These are phyloP conservation scores for Rhinatrema bivittatum DNA, from an alignment of 2,797 vertebrate genomes.

Conservation along the genomic window DNA sequence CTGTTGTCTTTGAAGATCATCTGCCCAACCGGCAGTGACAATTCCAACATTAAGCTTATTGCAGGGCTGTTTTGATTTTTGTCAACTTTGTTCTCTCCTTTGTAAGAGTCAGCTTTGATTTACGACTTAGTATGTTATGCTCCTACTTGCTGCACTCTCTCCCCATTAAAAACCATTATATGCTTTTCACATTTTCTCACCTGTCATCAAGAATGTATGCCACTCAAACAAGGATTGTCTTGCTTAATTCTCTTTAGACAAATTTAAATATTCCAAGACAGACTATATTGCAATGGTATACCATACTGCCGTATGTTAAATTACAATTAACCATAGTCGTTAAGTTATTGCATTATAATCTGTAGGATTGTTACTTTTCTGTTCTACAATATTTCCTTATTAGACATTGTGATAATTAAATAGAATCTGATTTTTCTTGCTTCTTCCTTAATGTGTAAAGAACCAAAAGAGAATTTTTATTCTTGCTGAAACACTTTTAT, in stretches of 20 bases:
- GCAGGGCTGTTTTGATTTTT: conserved; percentile 27
- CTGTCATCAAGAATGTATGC: not conserved
- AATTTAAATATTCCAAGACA: too few relatives aligned
- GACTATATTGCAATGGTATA: too few relatives aligned
- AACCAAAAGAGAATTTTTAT: too few relatives aligned
- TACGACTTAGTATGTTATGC: conserved; percentile 1
- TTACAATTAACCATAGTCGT: too few relatives aligned
- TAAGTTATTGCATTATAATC: too few relatives aligned
- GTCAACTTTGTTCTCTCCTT: conserved; percentile 32
- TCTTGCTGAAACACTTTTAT: too few relatives aligned
- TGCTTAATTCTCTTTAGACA: not conserved
- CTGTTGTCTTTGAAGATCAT: conserved; percentile 27
- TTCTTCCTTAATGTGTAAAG: too few relatives aligned
- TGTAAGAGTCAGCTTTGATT: not conserved
- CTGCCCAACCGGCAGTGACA: conserved; percentile 23
- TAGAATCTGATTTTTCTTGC: too few relatives aligned
- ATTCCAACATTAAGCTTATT: conserved; percentile 28
- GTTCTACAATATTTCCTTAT: too few relatives aligned
- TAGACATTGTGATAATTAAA: too few relatives aligned
- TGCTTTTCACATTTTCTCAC: not conserved
- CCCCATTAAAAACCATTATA: not conserved
- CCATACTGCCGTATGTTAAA: too few relatives aligned
- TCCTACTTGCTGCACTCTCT: not conserved
- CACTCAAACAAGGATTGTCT: conserved; percentile 13
- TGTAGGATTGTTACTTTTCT: too few relatives aligned